Base-by-base conservation (phyloP, 2,888 invertebrate genomes). In the Limenitis camilla region DNA sequence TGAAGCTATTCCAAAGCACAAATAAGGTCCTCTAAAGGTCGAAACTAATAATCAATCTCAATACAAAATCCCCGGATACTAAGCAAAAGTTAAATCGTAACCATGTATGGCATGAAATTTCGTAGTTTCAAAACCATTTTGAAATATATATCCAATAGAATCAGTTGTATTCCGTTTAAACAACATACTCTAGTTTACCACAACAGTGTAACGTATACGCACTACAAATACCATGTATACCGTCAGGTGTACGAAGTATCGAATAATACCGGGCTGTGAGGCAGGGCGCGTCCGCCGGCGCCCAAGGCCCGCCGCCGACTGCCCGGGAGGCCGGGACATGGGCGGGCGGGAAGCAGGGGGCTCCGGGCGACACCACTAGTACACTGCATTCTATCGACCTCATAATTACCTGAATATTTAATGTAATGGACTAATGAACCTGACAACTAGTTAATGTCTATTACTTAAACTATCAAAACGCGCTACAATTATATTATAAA, bases 251-350 rank as follows among this genome's bases (percentile, higher is more conserved):
- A 19, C 11, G 36, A 36, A 11, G 29, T 38, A 11, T 45, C 11
- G 9, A 36, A 6, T 8, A 5, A 19, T 33, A 33, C 11, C 36
- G 29, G 11, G 10, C 9, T 29, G 8, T 28, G 36, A 32, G 33
- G 29, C 35, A 33, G 49, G 49, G 46, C 55, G 51, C 70, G 65
- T 52, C 65, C 67, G 66, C 35, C 53, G 67, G 63, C 64, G 58
- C 56, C 57, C 58, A 50, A 61, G 68, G 69, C 71, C 66, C 59
- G 63, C 48, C 64, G 67, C 63, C 64, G 67, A 69, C 71, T 72
- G 63, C 54, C 51, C 35, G 5, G 10, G 38, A 40, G 38, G 38
- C 41, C 36, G 46, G 49, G 53, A 30, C 9, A 29, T 35, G 52
- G 35, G 35, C 43, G 11, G 40, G 32, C 53, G 49, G 50, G 44